Evolutionary conservation across 1,140 invertebrate genomes (phyloP).

Genomic region (Drosophila aff.): DNA sequence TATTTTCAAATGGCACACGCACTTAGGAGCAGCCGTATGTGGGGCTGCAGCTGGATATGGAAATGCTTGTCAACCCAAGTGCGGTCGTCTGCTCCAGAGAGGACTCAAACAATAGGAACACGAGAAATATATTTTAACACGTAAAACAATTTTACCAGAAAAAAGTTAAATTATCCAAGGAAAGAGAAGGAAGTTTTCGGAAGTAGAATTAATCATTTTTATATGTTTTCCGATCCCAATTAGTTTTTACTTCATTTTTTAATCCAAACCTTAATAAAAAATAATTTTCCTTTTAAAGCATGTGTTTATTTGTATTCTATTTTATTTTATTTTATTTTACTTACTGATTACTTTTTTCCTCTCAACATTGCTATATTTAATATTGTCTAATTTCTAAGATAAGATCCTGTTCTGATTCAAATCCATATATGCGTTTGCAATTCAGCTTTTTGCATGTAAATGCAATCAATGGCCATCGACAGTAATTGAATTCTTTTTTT

Average conservation of each 20-base stretch:
- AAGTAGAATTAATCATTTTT: background rate
- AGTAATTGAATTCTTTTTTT: conserved; percentile 25
- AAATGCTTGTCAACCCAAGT: conserved; percentile 54
- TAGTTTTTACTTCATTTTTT: background rate
- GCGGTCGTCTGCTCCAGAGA: conserved; percentile 24
- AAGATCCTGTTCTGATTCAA: background rate
- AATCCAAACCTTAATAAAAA: background rate
- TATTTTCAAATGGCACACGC: conserved; percentile 44
- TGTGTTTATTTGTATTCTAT: no score
- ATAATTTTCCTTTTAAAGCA: background rate
- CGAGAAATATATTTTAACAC: conserved; percentile 20
- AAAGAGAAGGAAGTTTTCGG: background rate
- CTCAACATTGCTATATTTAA: background rate
- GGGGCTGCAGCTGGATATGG: conserved; percentile 42
- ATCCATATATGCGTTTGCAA: background rate
- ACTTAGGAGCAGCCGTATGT: conserved; percentile 7
- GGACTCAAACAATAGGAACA: conserved; percentile 31
- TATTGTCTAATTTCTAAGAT: background rate
- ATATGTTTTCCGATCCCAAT: background rate
- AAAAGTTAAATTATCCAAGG: background rate
- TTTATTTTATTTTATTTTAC: no score
- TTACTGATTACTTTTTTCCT: background rate
- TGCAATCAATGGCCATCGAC: background rate
- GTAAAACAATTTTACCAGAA: background rate
- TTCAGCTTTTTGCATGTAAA: background rate